Conservation (phyloP, 2,888 invertebrate species). For the Melikaiella ostensackeni region DNA sequence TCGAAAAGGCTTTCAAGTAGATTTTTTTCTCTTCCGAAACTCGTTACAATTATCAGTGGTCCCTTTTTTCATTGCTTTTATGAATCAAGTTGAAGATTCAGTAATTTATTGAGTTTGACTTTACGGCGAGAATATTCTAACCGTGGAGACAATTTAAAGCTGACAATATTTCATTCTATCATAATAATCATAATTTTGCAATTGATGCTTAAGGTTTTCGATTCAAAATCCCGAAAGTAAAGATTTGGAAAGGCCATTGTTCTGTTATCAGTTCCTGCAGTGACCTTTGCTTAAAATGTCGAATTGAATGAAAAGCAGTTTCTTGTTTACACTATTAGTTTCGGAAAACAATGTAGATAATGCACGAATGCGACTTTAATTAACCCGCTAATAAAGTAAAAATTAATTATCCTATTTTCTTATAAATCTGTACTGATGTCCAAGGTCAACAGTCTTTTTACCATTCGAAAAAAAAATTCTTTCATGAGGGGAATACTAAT, state of each 20-base stretch:
- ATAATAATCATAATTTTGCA: no score
- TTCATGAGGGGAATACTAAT: not conserved
- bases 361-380: slow-evolving; percentile 12
- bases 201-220: no score
- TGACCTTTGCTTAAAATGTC: slow-evolving; percentile 27
- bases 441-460: slow-evolving; percentile 14
- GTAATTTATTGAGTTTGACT: no score
- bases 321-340: not conserved
- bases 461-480: slow-evolving; percentile 3
- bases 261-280: not conserved
- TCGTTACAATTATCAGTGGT: no score
- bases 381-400: not conserved
- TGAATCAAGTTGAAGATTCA: no score
- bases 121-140: no score
- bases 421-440: slow-evolving; percentile 3
- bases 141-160: no score
- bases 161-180: no score
- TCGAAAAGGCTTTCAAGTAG: no score
- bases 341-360: slow-evolving; percentile 13
- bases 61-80: no score
- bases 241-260: not conserved
- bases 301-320: not conserved
- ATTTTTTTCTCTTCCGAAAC: no score
- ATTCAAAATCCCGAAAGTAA: not conserved
- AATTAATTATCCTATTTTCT: not conserved